phyloP scores from a whole-genome alignment of 2,797 vertebrate genomes.

The Gambelia wislizenii region DNA sequence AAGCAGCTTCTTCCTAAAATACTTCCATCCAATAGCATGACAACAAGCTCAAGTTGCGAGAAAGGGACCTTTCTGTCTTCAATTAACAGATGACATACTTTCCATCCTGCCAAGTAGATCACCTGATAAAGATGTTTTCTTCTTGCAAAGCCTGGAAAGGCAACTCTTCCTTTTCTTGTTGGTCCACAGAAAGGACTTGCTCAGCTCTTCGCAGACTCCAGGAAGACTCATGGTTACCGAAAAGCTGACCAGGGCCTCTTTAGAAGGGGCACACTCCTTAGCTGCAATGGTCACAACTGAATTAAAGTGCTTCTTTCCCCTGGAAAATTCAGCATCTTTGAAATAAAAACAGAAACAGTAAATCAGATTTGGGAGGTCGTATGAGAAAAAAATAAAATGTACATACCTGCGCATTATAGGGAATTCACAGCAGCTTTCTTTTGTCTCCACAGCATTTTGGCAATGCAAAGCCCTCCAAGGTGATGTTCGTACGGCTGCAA shows the following conservation, averaged over 20 bases:
- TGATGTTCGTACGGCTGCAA: too few relatives aligned
- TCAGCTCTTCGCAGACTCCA: conserved; percentile 59
- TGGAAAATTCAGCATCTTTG: conserved; percentile 26
- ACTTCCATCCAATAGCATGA: not conserved
- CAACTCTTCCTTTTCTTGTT: conserved; percentile 74
- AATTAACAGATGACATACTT: not conserved
- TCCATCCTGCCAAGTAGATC: not conserved
- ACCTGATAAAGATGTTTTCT: conserved; percentile 78
- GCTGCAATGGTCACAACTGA: conserved; percentile 50
- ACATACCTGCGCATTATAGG: too few relatives aligned
- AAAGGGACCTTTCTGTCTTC: not conserved
- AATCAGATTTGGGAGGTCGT: not conserved
- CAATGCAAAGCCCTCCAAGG: too few relatives aligned
- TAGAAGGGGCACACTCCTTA: accelerated
- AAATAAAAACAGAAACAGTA: not conserved
- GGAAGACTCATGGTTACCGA: not conserved
- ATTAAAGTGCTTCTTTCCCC: accelerated
- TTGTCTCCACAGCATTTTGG: too few relatives aligned
- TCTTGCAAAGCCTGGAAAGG: conserved; percentile 76
- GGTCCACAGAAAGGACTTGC: conserved; percentile 78
- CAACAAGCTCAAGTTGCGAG: not conserved
- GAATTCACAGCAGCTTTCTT: too few relatives aligned
- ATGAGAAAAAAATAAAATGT: too few relatives aligned
- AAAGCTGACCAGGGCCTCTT: not conserved
- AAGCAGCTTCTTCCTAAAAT: not conserved